Conservation (phyloP, 2,888 invertebrate genomes). For the Macropis europaea region DNA sequence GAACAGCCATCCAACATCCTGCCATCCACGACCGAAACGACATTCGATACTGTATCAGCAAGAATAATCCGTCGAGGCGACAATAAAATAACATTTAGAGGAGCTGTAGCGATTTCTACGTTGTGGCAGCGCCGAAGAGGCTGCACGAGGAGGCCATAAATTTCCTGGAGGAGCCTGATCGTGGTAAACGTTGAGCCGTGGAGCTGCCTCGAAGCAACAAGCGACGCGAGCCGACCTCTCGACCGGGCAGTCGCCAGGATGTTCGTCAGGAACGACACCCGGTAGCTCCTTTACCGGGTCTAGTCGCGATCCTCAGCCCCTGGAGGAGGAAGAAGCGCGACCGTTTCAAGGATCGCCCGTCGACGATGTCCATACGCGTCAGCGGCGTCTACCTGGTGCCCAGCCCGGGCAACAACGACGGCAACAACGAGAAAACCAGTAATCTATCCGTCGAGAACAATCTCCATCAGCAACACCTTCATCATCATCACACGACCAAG, state of each 20-base stretch:
- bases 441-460: constrained; percentile 46
- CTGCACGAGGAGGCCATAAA: constrained; percentile 14
- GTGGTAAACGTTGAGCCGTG: constrained; percentile 57
- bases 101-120: too few species aligned
- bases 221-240: constrained; percentile 61
- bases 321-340: constrained; percentile 62
- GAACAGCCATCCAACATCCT: constrained; percentile 23
- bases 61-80: too few species aligned
- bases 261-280: constrained; percentile 51
- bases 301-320: constrained; percentile 62
- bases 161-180: constrained; percentile 39
- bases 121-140: constrained; percentile 11
- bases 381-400: constrained; percentile 78
- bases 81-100: too few species aligned
- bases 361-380: constrained; percentile 77
- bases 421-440: constrained; percentile 45
- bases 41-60: too few species aligned
- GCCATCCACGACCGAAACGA: constrained; percentile 11
- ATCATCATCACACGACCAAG: constrained; percentile 78
- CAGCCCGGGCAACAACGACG: constrained; percentile 62
- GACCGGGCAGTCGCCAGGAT: constrained; percentile 57
- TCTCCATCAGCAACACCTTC: constrained; percentile 60
- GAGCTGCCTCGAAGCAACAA: constrained; percentile 57
- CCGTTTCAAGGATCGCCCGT: constrained; percentile 55
- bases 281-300: constrained; percentile 62